Conservation (phyloP, 1,140 invertebrate genomes). For the Brachionus calyciflorus region DNA sequence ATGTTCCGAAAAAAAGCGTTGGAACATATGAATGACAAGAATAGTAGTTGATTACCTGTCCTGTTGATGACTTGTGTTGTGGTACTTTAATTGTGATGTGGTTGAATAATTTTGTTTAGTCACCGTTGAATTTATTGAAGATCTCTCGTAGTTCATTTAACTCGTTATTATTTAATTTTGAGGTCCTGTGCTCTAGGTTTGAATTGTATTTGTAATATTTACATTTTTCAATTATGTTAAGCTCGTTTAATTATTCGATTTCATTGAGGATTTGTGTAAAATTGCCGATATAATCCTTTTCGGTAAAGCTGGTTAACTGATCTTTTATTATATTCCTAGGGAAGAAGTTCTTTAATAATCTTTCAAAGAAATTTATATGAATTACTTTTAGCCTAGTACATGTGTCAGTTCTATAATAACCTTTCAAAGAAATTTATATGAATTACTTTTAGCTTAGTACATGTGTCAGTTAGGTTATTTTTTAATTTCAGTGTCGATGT, state of each 20-base stretch:
- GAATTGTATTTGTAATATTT: background rate
- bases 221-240: background rate
- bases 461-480: background rate
- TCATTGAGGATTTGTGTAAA: background rate
- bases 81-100: no score
- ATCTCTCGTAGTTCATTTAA: background rate
- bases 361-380: background rate
- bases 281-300: background rate
- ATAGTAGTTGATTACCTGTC: no score
- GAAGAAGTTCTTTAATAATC: background rate
- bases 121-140: no score
- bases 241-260: background rate
- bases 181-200: background rate
- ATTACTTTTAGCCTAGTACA: background rate
- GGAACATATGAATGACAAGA: no score
- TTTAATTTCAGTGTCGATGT: background rate
- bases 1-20: no score
- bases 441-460: no score
- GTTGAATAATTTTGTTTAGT: no score
- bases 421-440: no score
- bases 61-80: no score
- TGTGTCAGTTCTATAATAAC: no score
- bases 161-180: background rate
- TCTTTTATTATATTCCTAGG: no score
- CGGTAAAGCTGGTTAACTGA: no score